phyloP scores from a whole-genome alignment of 2,113 vertebrate genomes.

The Calcarius ornatus region DNA sequence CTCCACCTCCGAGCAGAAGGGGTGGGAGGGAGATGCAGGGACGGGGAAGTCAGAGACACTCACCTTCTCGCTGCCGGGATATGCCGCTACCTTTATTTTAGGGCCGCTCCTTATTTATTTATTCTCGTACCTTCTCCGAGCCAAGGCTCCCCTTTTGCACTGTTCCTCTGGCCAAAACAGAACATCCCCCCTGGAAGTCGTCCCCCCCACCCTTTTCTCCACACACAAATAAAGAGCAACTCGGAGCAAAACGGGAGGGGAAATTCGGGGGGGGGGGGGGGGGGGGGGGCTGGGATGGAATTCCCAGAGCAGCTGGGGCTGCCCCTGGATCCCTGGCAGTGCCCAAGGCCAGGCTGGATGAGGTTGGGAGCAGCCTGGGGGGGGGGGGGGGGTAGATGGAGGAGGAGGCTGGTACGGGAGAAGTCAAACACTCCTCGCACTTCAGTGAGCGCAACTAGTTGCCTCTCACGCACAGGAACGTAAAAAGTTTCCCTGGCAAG shows the following conservation, averaged over 20 bases:
- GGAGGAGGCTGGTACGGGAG: background rate
- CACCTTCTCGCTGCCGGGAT: constrained; percentile 35
- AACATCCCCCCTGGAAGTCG: constrained; percentile 38
- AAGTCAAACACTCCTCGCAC: background rate
- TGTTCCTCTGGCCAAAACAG: constrained; percentile 23
- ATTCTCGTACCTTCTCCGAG: constrained; percentile 21
- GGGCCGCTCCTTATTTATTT: constrained; percentile 24
- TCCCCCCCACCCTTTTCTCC: background rate
- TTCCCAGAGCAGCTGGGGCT: no score
- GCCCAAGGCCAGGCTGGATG: no score
- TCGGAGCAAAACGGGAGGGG: background rate
- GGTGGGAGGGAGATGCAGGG: background rate
- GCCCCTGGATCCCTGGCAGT: no score
- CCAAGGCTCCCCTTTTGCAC: background rate
- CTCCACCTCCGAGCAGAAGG: background rate
- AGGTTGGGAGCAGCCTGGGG: no score
- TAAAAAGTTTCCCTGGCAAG: background rate
- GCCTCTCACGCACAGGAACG: background rate
- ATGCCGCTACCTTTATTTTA: background rate
- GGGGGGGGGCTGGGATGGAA: no score
- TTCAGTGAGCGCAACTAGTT: background rate
- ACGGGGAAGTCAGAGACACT: background rate
- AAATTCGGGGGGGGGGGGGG: background rate
- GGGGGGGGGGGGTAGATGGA: background rate
- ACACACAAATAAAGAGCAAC: constrained; percentile 16